phyloP scores from a whole-genome alignment of 1,140 invertebrate species.

The Eciton burchellii region DNA sequence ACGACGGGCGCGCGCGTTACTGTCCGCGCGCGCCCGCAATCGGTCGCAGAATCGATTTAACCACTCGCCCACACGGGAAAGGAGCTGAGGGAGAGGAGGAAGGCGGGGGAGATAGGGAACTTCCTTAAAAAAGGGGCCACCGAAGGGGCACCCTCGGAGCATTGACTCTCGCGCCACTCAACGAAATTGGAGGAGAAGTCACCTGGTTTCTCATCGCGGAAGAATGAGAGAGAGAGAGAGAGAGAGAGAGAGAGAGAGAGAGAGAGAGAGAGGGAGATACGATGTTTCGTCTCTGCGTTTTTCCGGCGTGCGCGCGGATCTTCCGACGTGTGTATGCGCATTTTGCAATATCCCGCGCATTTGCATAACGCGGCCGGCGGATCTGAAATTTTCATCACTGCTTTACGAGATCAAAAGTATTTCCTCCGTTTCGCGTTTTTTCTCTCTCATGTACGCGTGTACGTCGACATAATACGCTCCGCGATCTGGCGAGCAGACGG shows the following conservation, averaged over 20 bases:
- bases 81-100: no score
- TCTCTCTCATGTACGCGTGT: background rate
- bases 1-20: background rate
- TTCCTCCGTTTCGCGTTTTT: background rate
- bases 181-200: conserved; percentile 59
- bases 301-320: background rate
- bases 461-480: background rate
- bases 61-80: background rate
- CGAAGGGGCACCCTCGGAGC: background rate
- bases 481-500: background rate
- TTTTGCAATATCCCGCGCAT: conserved; percentile 14
- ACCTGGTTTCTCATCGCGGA: no score
- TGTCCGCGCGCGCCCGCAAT: background rate
- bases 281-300: conserved; percentile 38
- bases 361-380: conserved; percentile 21
- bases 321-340: background rate
- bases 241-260: no score
- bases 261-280: background rate
- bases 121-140: conserved; percentile 16
- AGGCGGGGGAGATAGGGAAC: background rate
- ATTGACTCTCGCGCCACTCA: conserved; percentile 29
- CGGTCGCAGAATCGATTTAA: conserved; percentile 43
- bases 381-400: conserved; percentile 47
- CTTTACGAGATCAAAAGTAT: conserved; percentile 41
- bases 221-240: no score